Evolutionary conservation across 2,888 invertebrate genomes (phyloP).

Genomic region (Drosophila histrio): DNA sequence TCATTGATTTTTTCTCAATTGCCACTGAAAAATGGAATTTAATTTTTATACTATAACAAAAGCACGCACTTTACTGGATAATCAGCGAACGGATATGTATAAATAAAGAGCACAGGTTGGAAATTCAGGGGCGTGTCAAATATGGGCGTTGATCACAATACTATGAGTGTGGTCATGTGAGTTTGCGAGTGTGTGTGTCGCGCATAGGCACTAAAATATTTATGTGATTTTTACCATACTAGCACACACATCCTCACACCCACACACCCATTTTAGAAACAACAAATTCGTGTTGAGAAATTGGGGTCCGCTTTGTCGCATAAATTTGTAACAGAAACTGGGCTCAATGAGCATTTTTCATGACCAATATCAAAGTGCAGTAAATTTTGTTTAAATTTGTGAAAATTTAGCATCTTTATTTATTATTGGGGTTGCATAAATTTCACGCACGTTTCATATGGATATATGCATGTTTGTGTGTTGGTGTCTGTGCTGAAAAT

Average conservation of each 20-base stretch:
- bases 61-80: background rate
- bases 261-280: slow-evolving; percentile 4
- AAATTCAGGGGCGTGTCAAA: slow-evolving; percentile 25
- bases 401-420: slow-evolving; percentile 41
- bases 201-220: slow-evolving; percentile 69
- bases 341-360: slow-evolving; percentile 67
- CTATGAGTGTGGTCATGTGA: slow-evolving; percentile 25
- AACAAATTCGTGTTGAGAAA: slow-evolving; percentile 15
- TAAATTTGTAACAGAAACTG: slow-evolving; percentile 63
- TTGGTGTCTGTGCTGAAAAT: slow-evolving; percentile 12
- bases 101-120: slow-evolving; percentile 31
- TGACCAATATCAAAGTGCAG: slow-evolving; percentile 69
- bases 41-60: background rate
- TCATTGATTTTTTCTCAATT: slow-evolving; percentile 32
- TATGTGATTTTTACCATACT: slow-evolving; percentile 52
- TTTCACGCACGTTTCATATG: slow-evolving; percentile 40
- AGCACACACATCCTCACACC: slow-evolving; percentile 5
- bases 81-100: slow-evolving; percentile 33
- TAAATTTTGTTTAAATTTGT: slow-evolving; percentile 73
- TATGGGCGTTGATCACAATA: slow-evolving; percentile 5
- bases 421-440: slow-evolving; percentile 46
- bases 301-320: slow-evolving; percentile 30
- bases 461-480: background rate
- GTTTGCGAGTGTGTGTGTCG: slow-evolving; percentile 19
- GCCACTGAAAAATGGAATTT: slow-evolving; percentile 35